Evolutionary conservation across 2,797 vertebrate species (phyloP), one percentile per base, ranked within the genome.

Genomic region (Enteromius afrohamiltoni): DNA sequence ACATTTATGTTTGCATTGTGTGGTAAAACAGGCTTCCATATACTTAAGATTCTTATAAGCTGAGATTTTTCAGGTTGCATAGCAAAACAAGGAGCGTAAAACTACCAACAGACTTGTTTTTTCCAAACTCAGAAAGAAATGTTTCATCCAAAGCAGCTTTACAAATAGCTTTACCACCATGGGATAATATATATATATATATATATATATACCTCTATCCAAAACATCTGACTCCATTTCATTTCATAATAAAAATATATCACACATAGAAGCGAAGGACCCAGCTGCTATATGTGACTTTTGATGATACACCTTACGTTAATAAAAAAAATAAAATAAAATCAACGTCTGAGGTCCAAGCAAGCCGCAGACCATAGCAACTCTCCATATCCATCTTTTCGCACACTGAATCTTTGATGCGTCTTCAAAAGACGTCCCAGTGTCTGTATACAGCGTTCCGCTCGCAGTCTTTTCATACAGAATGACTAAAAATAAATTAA

Each of bases 41-140:
- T 76, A 49, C 77, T 45, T 51, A 58, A 65, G 69, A 77, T 74
- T 73, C 31, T 55, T 49, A 68, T 19, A 74, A 86, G 69, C 78
- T 84, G 83, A 86, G 80, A 80, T 62, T 83, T 83, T 79, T 83
- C 53, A 83, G 73, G 79, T 87, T 88, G 87, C 87, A 88, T 88
- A 88, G 87, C 78, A 84, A 85, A 87, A 87, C 68, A 77, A 77
- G 69, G 76, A 88, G 77, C 31, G 40, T 79, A 58, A 80, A 85
- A 75, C 60, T 78, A 83, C 77, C 49, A 29, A 85, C 68, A 65
- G 40, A 68, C 26, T 34, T 53, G 77, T 62, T 69, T 45, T 69
- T 45, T 31, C 74, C 45, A 53, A 83, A 83, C 47, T 64, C 51
- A 68, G 73, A 79, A 55, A 47, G 47, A 51, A 10, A 47, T 10